phyloP scores from a whole-genome alignment of 2,797 vertebrate species.

The Taenioides sp. region DNA sequence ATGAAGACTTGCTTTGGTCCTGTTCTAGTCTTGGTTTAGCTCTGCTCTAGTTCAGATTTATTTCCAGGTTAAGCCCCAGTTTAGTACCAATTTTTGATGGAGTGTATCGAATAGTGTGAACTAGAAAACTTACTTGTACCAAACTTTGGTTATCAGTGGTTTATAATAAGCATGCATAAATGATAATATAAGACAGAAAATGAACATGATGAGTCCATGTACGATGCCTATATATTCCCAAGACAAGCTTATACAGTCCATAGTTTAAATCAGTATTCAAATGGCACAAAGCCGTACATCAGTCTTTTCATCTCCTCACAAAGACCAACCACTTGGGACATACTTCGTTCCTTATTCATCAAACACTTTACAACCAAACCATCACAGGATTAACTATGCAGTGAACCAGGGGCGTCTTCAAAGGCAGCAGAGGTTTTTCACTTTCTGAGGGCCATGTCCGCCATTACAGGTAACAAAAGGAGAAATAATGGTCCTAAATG shows the following conservation, averaged over 20 bases:
- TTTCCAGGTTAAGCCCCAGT: no score
- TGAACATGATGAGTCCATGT: background rate
- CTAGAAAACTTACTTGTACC: no score
- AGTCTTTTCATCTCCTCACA: slow-evolving; percentile 57
- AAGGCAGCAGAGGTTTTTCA: slow-evolving; percentile 53
- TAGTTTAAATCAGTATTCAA: slow-evolving; percentile 35
- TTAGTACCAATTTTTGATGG: no score
- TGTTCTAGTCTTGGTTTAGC: no score
- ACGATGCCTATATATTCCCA: background rate
- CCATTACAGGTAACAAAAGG: slow-evolving; percentile 61
- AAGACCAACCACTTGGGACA: slow-evolving; percentile 52
- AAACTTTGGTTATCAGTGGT: no score
- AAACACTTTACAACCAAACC: slow-evolving; percentile 59
- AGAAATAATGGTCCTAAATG: slow-evolving; percentile 59
- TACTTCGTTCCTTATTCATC: slow-evolving; percentile 59
- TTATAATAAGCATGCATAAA: no score
- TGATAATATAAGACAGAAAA: background rate
- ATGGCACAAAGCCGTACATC: slow-evolving; percentile 46
- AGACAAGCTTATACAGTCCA: background rate
- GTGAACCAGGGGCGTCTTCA: slow-evolving; percentile 64
- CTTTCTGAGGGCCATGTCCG: slow-evolving; percentile 39
- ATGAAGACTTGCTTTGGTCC: no score
- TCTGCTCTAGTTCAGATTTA: no score
- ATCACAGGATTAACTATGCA: slow-evolving; percentile 63
- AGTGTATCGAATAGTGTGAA: no score